Percentiles rank a stretch among this genome's conserved stretches.
Evolutionary conservation across 2,888 invertebrate species (phyloP).

Genomic region (Cantharis flavilabris): DNA sequence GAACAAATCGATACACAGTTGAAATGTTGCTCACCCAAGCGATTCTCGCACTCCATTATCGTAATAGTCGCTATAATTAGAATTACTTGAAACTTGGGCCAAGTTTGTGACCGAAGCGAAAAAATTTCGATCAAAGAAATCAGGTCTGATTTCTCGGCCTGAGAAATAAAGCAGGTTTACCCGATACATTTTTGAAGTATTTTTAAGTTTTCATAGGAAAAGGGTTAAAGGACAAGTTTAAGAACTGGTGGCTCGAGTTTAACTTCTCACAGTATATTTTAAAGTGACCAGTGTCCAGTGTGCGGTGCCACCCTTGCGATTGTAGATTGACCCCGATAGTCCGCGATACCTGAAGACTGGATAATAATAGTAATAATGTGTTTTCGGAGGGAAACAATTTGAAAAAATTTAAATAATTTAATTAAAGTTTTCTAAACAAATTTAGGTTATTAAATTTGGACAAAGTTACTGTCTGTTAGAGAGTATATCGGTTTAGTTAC

Average conservation of each 20-base stretch:
- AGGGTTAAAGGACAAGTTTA: not conserved
- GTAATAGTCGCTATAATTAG: not conserved
- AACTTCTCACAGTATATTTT: constrained; percentile 10
- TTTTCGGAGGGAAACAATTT: not conserved
- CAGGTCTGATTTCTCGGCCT: not conserved
- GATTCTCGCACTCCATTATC: not conserved
- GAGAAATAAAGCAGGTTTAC: not conserved
- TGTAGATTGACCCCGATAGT: not conserved
- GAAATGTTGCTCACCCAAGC: not conserved
- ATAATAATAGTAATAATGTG: too few relatives aligned
- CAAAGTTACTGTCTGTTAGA: not conserved
- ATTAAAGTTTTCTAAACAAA: not conserved
- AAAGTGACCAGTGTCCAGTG: constrained; percentile 12
- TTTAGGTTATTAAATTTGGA: not conserved
- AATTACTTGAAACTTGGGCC: not conserved
- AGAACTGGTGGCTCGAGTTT: constrained; percentile 7
- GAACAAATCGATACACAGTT: not conserved
- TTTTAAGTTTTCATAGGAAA: not conserved
- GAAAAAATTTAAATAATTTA: not conserved
- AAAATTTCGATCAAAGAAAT: not conserved
- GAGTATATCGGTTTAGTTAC: constrained; percentile 28
- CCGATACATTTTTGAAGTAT: not conserved
- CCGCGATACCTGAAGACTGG: not conserved
- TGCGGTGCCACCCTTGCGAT: constrained; percentile 8
- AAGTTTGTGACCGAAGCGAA: not conserved